Base-by-base conservation (phyloP, 2,113 vertebrate genomes). In the Dromaius novaehollandiae region DNA sequence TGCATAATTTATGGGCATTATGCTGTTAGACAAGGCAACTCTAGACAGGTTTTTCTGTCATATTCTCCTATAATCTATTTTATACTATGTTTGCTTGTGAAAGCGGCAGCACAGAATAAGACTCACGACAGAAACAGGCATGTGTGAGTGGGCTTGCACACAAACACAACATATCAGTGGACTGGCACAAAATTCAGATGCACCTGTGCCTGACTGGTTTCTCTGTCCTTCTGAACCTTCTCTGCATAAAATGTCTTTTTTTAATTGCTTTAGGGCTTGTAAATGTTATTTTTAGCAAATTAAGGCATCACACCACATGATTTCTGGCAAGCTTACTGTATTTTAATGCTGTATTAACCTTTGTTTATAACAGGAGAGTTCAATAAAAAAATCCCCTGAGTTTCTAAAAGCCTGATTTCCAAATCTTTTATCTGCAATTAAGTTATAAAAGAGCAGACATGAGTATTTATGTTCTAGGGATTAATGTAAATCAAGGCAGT, bases 1-100 rank as follows among this genome's bases (percentile, higher is more conserved):
- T 85, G n/a, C 11, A 78, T 55, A 40, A 63, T 71, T 93, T 94
- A 96, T 68, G 68, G 82, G 84, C 56, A 74, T 82, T 73, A 32
- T 83, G 56, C 46, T 81, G 13, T 82, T 55, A 93, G 79, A 68
- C 68, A 73, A 90, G 77, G 73, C 51, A 79, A 11, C 40, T 95
- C 89, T 96, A 46, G 16, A 16, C 44, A 16, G 44, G 80, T 58
- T 96, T 97, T 96, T 87, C 76, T 86, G 82, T 79, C 86, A 87
- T 64, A 95, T 91, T 93, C 83, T 60, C 12, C 21, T 90, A 63
- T 93, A 95, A 91, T 96, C 46, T 86, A 76, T 95, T 88, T 96
- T 76, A 70, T 81, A 86, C 79, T 96, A 74, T 82, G 76, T 97
- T 94, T 94, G n/a, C 34, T 87, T 95, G 65, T 71, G 85, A 85